A percentile compares a stretch with the other conserved stretches of the same genome.
Evolutionary conservation across 2,797 vertebrate genomes (phyloP).

Genomic region (Chloroceryle inda): DNA sequence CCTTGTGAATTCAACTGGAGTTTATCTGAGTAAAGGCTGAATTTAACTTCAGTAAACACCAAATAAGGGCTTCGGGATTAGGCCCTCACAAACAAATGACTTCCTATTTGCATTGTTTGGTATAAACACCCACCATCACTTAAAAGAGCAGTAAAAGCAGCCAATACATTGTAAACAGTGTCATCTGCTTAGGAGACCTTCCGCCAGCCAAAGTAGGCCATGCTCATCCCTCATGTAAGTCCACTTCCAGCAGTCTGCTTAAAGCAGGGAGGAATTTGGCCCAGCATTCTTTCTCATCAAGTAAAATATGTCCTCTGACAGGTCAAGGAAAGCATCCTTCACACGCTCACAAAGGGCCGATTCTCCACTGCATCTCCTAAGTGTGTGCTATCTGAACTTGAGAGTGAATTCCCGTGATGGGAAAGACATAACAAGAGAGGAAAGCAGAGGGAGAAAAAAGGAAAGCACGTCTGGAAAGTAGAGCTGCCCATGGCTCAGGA

Average conservation of each 20-base stretch:
- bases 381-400: constrained; percentile 33
- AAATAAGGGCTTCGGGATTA: constrained; percentile 36
- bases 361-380: neutral
- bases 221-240: neutral
- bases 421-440: constrained; percentile 61
- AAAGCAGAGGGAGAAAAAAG: neutral
- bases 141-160: constrained; percentile 27
- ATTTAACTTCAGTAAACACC: neutral
- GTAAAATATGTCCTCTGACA: constrained; percentile 52
- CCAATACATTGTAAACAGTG: neutral
- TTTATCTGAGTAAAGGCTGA: neutral
- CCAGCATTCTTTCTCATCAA: constrained; percentile 25
- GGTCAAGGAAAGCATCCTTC: constrained; percentile 67
- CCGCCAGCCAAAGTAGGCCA: neutral
- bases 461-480: constrained; percentile 1
- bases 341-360: constrained; percentile 32
- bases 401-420: constrained; percentile 35
- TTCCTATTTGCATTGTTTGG: constrained; percentile 49
- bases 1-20: neutral
- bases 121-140: constrained; percentile 1
- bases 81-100: constrained; percentile 28
- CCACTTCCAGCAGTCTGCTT: constrained; percentile 11
- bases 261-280: constrained; percentile 51
- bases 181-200: constrained; percentile 8
- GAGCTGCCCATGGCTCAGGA: neutral